Evolutionary conservation across 1,140 invertebrate genomes (phyloP).

Genomic region (Heterodera carotae): DNA sequence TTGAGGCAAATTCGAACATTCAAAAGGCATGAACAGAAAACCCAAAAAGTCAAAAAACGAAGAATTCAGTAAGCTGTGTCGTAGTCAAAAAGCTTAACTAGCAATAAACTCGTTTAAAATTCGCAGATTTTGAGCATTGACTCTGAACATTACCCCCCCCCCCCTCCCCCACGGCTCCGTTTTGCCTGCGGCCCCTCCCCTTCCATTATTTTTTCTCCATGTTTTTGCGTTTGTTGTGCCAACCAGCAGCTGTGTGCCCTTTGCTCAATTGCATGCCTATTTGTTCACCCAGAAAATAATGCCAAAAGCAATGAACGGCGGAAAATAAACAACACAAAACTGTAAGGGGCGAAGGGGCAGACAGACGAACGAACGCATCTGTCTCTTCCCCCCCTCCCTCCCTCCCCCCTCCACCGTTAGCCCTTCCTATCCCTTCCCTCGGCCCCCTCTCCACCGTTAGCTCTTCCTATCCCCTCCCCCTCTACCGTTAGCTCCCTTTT

Average conservation of each 20-base stretch:
- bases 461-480: neutral
- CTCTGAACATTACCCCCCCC: too few relatives aligned
- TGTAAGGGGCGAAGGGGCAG: neutral
- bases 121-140: too few relatives aligned
- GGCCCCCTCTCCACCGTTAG: neutral
- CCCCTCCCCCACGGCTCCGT: neutral
- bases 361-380: slow-evolving; percentile 15
- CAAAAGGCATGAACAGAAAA: too few relatives aligned
- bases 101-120: too few relatives aligned
- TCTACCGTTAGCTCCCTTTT: neutral
- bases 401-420: neutral
- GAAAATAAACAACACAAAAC: neutral
- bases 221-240: slow-evolving; percentile 15
- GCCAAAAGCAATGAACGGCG: neutral
- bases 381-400: slow-evolving; percentile 4
- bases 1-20: too few relatives aligned
- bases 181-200: neutral
- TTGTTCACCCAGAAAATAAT: neutral
- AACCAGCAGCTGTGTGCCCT: slow-evolving; percentile 9
- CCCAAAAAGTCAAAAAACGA: neutral
- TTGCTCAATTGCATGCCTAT: neutral
- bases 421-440: neutral
- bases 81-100: too few relatives aligned
- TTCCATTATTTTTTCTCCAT: neutral
- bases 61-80: too few relatives aligned